phyloP scores from a whole-genome alignment of 2,888 invertebrate genomes.

The Epiblema foenella region DNA sequence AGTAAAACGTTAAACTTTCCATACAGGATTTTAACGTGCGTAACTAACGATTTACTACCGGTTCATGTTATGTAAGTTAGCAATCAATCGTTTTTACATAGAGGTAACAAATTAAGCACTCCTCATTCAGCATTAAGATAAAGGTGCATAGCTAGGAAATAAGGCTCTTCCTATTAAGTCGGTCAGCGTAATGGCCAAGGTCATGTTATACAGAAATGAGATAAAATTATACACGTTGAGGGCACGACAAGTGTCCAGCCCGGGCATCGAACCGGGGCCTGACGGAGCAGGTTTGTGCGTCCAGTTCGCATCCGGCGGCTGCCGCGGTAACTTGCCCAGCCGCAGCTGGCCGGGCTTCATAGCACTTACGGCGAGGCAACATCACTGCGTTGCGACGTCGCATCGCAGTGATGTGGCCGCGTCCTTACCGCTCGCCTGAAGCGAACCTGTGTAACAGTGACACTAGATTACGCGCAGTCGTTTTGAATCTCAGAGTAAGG shows the following conservation, averaged over 20 bases:
- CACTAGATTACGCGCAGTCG: background rate
- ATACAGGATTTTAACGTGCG: slow-evolving; percentile 12
- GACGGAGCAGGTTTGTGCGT: slow-evolving; percentile 44
- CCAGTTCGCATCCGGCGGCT: slow-evolving; percentile 34
- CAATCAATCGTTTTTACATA: background rate
- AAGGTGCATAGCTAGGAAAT: slow-evolving; percentile 16
- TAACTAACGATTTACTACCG: slow-evolving; percentile 1
- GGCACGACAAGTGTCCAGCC: slow-evolving; percentile 40
- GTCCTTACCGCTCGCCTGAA: no score
- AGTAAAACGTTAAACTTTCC: slow-evolving; percentile 9
- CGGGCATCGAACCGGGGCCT: slow-evolving; percentile 45
- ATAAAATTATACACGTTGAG: slow-evolving; percentile 31
- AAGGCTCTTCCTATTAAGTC: slow-evolving; percentile 31
- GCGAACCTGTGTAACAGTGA: background rate
- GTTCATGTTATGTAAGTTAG: background rate
- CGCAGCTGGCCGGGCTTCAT: background rate
- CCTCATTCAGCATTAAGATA: slow-evolving; percentile 17
- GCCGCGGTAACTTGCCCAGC: slow-evolving; percentile 1
- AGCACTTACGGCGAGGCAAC: no score
- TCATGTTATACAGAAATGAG: slow-evolving; percentile 31
- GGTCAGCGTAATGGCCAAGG: slow-evolving; percentile 40
- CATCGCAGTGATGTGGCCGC: no score
- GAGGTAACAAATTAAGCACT: background rate
- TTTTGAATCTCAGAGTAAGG: background rate
- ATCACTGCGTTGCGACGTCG: no score